A percentile compares a stretch with the other conserved stretches of the same genome.
These are phyloP conservation scores for Neocloeon triangulifer DNA, from an alignment of 1,140 invertebrate genomes.

Conservation along the genomic window DNA sequence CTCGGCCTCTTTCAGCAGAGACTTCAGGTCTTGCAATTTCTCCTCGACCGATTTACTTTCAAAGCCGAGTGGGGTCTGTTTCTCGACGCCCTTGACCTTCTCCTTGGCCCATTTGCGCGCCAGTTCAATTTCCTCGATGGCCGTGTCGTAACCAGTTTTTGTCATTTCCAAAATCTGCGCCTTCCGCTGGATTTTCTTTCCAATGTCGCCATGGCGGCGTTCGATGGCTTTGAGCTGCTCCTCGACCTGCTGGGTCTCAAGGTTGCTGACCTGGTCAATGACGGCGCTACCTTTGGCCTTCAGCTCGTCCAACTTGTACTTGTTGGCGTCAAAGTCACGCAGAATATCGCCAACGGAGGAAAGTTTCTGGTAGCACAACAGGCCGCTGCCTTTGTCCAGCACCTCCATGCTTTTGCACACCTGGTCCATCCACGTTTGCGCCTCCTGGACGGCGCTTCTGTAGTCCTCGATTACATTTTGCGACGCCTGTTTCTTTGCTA, in stretches of 20 bases:
- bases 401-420: conserved; percentile 54
- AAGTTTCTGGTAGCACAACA: conserved; percentile 58
- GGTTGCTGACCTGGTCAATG: conserved; percentile 54
- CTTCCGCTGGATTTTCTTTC: conserved; percentile 62
- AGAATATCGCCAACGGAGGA: conserved; percentile 40
- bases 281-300: conserved; percentile 17
- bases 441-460: conserved; percentile 42
- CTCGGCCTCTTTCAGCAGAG: conserved; percentile 59
- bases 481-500: conserved; percentile 47
- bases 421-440: conserved; percentile 42
- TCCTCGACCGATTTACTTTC: conserved; percentile 21
- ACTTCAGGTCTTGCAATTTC: conserved; percentile 15
- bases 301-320: conserved; percentile 11
- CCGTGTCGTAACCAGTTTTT: conserved; percentile 53
- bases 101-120: conserved; percentile 59
- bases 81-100: conserved; percentile 39
- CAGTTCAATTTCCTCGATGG: conserved; percentile 45
- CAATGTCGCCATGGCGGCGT: conserved; percentile 55
- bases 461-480: conserved; percentile 60
- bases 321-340: conserved; percentile 34
- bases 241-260: conserved; percentile 76
- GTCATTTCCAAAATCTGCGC: conserved; percentile 55
- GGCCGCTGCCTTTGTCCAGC: conserved; percentile 57
- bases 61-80: conserved; percentile 42
- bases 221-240: conserved; percentile 65